Conservation (phyloP, 1,140 invertebrate species). For the Latrodectus geometricus region DNA sequence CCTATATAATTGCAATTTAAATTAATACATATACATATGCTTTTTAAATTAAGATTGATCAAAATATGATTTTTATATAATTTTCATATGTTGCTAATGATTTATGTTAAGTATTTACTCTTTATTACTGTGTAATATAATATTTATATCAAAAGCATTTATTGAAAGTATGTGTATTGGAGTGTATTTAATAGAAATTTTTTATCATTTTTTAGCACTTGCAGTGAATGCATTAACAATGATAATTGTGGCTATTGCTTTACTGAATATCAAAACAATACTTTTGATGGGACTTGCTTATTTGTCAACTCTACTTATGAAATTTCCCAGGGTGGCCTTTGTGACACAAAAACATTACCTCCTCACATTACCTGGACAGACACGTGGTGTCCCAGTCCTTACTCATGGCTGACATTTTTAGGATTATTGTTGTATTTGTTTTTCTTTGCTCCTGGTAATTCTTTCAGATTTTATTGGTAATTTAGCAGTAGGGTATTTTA, state of each 20-base stretch:
- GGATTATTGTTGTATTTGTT: constrained; percentile 73
- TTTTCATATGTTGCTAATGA: too few species aligned
- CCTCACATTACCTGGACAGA: constrained; percentile 68
- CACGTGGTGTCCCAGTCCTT: constrained; percentile 72
- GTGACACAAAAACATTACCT: background rate
- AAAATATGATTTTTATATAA: too few species aligned
- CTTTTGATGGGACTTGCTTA: constrained; percentile 57
- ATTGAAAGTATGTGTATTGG: too few species aligned
- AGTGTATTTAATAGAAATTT: background rate
- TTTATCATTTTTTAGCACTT: constrained; percentile 67
- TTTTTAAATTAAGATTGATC: too few species aligned
- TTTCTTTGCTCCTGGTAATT: constrained; percentile 73
- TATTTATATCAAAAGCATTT: too few species aligned
- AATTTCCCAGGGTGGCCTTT: constrained; percentile 1
- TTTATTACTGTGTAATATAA: too few species aligned
- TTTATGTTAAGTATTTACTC: too few species aligned
- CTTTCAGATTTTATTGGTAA: too few species aligned
- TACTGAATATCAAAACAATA: constrained; percentile 3
- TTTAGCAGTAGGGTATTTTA: too few species aligned
- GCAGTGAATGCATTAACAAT: constrained; percentile 70
- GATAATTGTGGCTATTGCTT: constrained; percentile 73
- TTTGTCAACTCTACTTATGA: background rate
- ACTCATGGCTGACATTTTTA: constrained; percentile 72
- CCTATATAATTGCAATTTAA: too few species aligned
- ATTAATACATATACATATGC: too few species aligned